Evolutionary conservation across 2,888 invertebrate species (phyloP).

Genomic region (Trypoxylon attenuatum): DNA sequence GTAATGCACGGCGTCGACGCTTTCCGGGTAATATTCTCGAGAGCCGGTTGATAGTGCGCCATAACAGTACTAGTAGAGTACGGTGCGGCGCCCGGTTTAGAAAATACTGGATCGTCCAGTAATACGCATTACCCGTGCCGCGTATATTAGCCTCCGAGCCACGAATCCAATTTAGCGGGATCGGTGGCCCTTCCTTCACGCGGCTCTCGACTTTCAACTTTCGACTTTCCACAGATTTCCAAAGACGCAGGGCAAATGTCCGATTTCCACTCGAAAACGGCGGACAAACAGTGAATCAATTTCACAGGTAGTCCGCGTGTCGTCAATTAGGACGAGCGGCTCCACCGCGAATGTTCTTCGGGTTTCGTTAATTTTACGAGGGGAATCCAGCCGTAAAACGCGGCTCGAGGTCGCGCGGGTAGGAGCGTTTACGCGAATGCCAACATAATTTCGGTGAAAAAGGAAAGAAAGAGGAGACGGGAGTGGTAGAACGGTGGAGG

Average conservation of each 20-base stretch:
- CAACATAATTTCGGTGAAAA: constrained; percentile 31
- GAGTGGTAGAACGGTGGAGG: neutral
- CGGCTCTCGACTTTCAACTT: no score
- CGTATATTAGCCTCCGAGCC: constrained; percentile 27
- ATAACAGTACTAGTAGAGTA: constrained; percentile 40
- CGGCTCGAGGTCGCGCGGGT: neutral
- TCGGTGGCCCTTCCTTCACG: no score
- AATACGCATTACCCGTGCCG: constrained; percentile 24
- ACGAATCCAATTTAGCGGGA: constrained; percentile 12
- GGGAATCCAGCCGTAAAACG: constrained; percentile 47
- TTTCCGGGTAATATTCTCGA: constrained; percentile 61
- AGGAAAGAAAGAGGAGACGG: constrained; percentile 1
- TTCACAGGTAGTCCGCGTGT: constrained; percentile 45
- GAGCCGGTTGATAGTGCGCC: constrained; percentile 46
- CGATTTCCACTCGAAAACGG: no score
- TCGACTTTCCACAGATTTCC: no score
- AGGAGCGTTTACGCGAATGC: constrained; percentile 17
- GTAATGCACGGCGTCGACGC: constrained; percentile 50
- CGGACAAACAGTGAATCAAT: no score
- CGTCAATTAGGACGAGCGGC: constrained; percentile 42
- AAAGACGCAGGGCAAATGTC: no score
- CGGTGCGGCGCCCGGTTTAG: constrained; percentile 27
- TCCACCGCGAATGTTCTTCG: constrained; percentile 38
- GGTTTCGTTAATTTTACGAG: constrained; percentile 52
- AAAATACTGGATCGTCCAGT: constrained; percentile 46